phyloP scores from a whole-genome alignment of 1,140 invertebrate species.

The Drosophila erecta region DNA sequence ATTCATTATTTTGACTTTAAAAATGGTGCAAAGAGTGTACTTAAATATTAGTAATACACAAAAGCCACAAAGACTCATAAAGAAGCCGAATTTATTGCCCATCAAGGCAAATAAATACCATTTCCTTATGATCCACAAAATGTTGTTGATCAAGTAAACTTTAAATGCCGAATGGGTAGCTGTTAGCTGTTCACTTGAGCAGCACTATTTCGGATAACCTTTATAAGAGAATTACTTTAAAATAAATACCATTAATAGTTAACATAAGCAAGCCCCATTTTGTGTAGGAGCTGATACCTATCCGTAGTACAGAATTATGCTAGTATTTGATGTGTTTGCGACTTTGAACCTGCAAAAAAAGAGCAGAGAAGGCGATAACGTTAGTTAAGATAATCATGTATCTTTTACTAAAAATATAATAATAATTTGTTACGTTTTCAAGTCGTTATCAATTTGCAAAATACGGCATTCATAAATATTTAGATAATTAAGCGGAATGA shows the following conservation, averaged over 20 bases:
- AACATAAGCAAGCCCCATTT: slow-evolving; percentile 71
- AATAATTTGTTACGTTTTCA: background rate
- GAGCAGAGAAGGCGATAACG: background rate
- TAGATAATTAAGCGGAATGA: no score
- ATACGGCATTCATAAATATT: no score
- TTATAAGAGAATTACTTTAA: slow-evolving; percentile 42
- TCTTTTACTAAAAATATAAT: background rate
- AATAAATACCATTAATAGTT: slow-evolving; percentile 80
- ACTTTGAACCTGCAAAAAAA: slow-evolving; percentile 71
- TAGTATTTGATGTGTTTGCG: slow-evolving; percentile 82
- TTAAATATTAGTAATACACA: slow-evolving; percentile 70
- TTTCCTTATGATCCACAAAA: slow-evolving; percentile 28
- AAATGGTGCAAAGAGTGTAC: slow-evolving; percentile 48
- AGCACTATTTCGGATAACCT: slow-evolving; percentile 38
- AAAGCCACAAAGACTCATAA: slow-evolving; percentile 20
- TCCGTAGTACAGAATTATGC: slow-evolving; percentile 64
- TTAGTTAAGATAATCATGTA: slow-evolving; percentile 1
- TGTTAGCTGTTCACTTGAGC: slow-evolving; percentile 42
- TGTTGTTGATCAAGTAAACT: slow-evolving; percentile 56
- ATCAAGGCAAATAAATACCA: slow-evolving; percentile 27
- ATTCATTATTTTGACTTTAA: slow-evolving; percentile 61
- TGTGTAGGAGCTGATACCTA: slow-evolving; percentile 38
- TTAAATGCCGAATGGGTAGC: background rate
- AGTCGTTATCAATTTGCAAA: no score
- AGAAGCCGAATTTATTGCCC: slow-evolving; percentile 16